Evolutionary conservation across 2,797 vertebrate species (phyloP), one percentile per base, ranked within the genome.

Genomic region (Meriones psammophilus): DNA sequence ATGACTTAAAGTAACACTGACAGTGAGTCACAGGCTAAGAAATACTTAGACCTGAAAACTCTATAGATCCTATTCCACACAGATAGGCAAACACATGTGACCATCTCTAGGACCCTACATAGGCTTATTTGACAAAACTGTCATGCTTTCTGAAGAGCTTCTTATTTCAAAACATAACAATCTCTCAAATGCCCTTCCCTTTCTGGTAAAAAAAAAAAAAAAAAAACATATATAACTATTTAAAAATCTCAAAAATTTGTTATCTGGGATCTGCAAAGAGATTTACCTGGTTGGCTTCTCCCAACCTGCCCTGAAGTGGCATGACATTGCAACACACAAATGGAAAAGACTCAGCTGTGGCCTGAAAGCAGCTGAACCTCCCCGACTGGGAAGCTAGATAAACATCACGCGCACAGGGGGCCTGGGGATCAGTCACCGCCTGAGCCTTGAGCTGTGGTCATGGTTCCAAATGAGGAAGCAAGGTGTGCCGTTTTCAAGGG

Each of bases 231-330:
- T 9, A 54, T 36, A 71, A 15, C 9, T 42, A 88, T 69, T 84
- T 71, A 86, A 66, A 30, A 80, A 90, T 79, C 39, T 96, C 42
- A 42, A 88, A 77, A 95, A 92, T 90, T 33, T 79, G 69, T 93
- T 86, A 95, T 86, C 92, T 71, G 54, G 62, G 28, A 90, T 92
- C 85, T 89, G 9, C 68, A 92, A 78, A 87, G 80, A 92, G 50
- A 83, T 20, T 22, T 28, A 14, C 83, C 68, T 60, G 36, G 73
- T 81, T 77, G 62, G 33, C 86, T 68, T 73, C 13, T 56, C 33
- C 14, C 20, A 9, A n/a, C 68, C 14, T 24, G 26, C 81, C 60
- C 89, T 56, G 36, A 28, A 62, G 79, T 54, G 62, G 56, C 73
- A 58, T 60, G 74, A 87, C 50, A 17, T 86, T 89, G 84, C 74